These are phyloP conservation scores for Drosophila busckii DNA, from an alignment of 1,140 invertebrate genomes.

Conservation along the genomic window DNA sequence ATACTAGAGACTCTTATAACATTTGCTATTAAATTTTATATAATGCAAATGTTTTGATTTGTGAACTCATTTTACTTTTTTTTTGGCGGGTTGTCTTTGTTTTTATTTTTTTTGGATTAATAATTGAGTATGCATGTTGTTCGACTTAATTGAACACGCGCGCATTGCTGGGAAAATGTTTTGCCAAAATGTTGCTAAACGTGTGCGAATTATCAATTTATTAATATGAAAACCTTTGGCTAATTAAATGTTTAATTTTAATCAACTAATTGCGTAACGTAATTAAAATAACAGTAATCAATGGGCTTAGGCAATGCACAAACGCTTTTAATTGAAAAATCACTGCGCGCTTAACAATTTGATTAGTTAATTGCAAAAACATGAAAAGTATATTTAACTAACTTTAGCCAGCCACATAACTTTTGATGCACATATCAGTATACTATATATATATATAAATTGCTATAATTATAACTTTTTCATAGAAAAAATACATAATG, in stretches of 20 bases:
- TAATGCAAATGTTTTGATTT: conserved; percentile 29
- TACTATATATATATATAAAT: conserved; percentile 7
- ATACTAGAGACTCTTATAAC: conserved; percentile 1
- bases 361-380: too few species aligned
- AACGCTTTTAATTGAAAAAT: conserved; percentile 17
- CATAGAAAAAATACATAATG: conserved; percentile 64
- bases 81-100: conserved; percentile 67
- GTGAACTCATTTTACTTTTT: conserved; percentile 45
- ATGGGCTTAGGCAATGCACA: conserved; percentile 9
- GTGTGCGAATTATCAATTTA: conserved; percentile 20
- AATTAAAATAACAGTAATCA: conserved; percentile 21
- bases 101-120: conserved; percentile 59
- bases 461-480: conserved; percentile 45
- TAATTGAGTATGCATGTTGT: conserved; percentile 37
- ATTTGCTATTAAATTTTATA: conserved; percentile 31
- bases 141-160: conserved; percentile 35
- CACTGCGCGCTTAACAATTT: too few species aligned
- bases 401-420: conserved; percentile 6
- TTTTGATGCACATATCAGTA: conserved; percentile 8
- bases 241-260: conserved; percentile 64
- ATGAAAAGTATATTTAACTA: not conserved
- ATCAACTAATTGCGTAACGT: conserved; percentile 48
- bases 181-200: conserved; percentile 34
- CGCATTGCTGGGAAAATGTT: conserved; percentile 43
- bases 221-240: conserved; percentile 15